Evolutionary conservation across 2,888 invertebrate species (phyloP), one percentile per base, ranked within the genome.

Genomic region (Drosophila helvetica): DNA sequence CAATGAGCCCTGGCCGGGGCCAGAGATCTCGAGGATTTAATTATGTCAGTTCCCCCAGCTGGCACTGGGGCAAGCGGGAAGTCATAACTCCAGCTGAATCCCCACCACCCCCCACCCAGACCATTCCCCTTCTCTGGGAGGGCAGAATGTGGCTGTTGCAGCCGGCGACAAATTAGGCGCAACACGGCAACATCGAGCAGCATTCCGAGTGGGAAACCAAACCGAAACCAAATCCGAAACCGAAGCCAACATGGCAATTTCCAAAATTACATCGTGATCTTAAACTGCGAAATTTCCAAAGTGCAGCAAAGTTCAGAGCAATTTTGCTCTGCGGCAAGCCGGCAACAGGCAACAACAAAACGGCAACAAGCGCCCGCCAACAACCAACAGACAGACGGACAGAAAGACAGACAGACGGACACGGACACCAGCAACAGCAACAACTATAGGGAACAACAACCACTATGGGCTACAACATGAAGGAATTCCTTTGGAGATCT

Each of bases 261-360:
- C 87, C 74, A 86, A 90, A 90, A 90, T 90, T 90, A 90, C 90
- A 90, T 90, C 90, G 90, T 90, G 90, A 90, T 90, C 90, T 85
- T 75, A 82, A 75, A 87, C 89, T 79, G 86, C 89, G 89, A 89
- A 38, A 85, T 88, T 88, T 82, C 48, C 75, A 74, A 79, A 89
- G 88, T 89, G 90, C 86, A 88, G 61, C 90, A 90, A 87, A 90
- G 90, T 90, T 90, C 90, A 90, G 88, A 90, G 89, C 89, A 90
- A 90, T 90, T 90, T 90, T 86, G 78, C 71, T 73, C 57, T 46
- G 51, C 64, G 67, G 64, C 63, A 69, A 38, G 38, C 6, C 15
- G 15, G 38, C 77, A 62, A 33, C 33, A 65, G 52, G 66, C 59
- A 78, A 75, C 59, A 78, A 75, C 75, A 83, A 71, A 89, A 81